Base-by-base conservation (phyloP, 2,888 invertebrate species). In the Amblyteles armatorius region DNA sequence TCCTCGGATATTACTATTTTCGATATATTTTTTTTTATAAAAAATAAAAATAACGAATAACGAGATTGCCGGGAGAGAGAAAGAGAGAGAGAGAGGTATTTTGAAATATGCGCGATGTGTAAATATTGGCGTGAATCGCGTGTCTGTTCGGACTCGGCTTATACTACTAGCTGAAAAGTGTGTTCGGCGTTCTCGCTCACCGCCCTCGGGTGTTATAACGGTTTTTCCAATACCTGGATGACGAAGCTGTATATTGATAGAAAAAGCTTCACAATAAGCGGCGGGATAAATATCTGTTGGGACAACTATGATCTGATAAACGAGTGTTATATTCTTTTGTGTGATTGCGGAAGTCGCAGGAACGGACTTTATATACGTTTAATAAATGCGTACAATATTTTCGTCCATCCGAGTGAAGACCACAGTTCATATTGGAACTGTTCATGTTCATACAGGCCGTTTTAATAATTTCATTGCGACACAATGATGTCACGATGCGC, bases 101-200 rank as follows among this genome's bases (percentile, higher is more conserved):
- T 72, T 73, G 26, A 60, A 73, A 57, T 40, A 57, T 72, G 19
- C 33, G 73, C 9, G 19, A 74, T 74, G n/a, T 73, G 48, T 33
- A 50, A 71, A 69, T 68, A 76, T 77, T 65, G 40, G 7, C 44
- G n/a, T 26, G 22, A 44, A 82, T 29, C 33, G 40, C 7, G 19
- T 16, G 52, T 52, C 9, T 9, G 2, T n/a, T n/a, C 16, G 57
- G 22, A 22, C 26, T 26, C 1, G 26, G 22, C 22, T 22, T 13
- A 57, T 57, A 26, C 13, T 26, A 26, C 26, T 26, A 57, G 11
- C 22, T 57, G 3, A 26, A 57, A 26, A 26, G 4, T 26, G 22
- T 26, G 11, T 57, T 48, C 13, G 44, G 44, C 0, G 16, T 4
- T 48, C 16, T 48, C 44, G 44, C 44, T 48, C 44, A 16, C 13